Evolutionary conservation across 2,888 invertebrate species (phyloP), one percentile per base, ranked within the genome.

Genomic region (Brenthis hecate): DNA sequence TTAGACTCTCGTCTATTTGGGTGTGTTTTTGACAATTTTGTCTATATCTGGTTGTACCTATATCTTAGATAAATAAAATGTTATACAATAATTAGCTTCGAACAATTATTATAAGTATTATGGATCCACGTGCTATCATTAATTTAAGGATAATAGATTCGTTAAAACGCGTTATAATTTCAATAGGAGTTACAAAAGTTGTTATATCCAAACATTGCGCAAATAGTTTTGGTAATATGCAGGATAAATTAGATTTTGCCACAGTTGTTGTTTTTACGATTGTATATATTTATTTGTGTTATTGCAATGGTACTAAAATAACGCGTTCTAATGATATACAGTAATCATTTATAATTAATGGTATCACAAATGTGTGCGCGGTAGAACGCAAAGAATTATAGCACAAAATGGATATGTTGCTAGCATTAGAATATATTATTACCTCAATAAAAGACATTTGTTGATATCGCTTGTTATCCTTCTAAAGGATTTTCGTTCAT

Each of bases 391-490:
- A 86, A 85, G 85, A 88, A 86, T 80, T 77, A 80, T 80, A 81
- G 82, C 83, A 86, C 87, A 85, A 87, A 80, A 77, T 69, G 64
- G 77, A 82, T 85, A 84, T 85, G 83, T 83, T 85, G 85, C 85
- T 88, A 89, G 85, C 78, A 70, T 81, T 85, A 85, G 82, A 80
- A 67, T 69, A 60, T 66, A 66, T 78, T 66, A 66, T 78, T 81
- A 89, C 86, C 89, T 90, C 87, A 77, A 83, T 80, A 85, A 89
- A 89, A 89, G 87, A 89, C 88, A 91, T 85, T 83, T 86, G 85
- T 87, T 82, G 70, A 78, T 85, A 85, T 84, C 75, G 91, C 89
- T 89, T 91, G 91, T 92, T 92, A 91, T 92, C 91, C 92, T 92
- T 89, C 74, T 74, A 83, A 91, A 91, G 91, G 92, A 91, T 62